Base-by-base conservation (phyloP, 1,140 invertebrate genomes). In the Drosophila carrolli region DNA sequence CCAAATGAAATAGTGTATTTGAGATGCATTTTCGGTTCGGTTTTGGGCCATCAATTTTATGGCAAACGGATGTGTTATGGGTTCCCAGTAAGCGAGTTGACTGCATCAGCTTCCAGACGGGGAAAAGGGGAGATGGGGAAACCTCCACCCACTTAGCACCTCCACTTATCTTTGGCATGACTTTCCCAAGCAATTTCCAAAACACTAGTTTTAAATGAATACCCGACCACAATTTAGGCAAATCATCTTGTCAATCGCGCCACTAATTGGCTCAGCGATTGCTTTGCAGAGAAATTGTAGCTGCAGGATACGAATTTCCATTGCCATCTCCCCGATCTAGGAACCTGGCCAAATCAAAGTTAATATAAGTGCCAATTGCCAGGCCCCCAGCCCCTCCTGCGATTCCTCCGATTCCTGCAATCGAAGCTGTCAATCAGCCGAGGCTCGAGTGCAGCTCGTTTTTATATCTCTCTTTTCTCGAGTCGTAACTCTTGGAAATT, bases 301-400 rank as follows among this genome's bases (percentile, higher is more conserved):
- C 82, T 60, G 62, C 75, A 79, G 82, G 83, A 82, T 46, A 68
- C 47, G 29, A 50, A 59, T 81, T 76, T 81, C 66, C 81, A 84
- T 61, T 53, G 47, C 32, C 43, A 65, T 59, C 56, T 70, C 14
- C 14, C 35, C 40, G 47, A 50, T 66, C 55, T 62, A 58, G 38
- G 57, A 66, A 62, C 63, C 67, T 73, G 66, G 67, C 57, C 76
- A 89, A 81, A 84, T 74, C 76, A 74, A 84, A 77, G 84, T 67
- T 71, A 89, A 89, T 88, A 73, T 77, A 84, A 88, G 84, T 88
- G 76, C 84, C 84, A 88, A 88, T 88, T 82, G 83, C 80, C 75
- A 68, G 61, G 23, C 23, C 29, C 29, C 29, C 29, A 6, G 62
- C 68, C 29, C 44, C 58, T 61, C 32, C 40, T 38, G 23, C 23